Evolutionary conservation across 53 echinoderm and acorn worm genomes (phyloP), one percentile per base, ranked within the genome.

Genomic region (Hippasteria phrygiana): DNA sequence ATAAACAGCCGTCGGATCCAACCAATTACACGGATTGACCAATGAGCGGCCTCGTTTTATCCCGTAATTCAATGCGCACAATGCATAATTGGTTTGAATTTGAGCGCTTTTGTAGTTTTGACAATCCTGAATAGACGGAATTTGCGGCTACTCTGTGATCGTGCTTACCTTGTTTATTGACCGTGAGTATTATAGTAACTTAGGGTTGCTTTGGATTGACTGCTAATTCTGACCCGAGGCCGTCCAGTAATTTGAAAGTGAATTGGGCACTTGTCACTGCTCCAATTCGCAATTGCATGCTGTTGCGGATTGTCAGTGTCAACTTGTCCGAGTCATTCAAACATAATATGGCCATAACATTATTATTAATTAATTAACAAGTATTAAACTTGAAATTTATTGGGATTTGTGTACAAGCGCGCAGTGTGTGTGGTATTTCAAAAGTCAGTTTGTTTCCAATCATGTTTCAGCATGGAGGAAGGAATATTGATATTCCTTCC

Each of bases 1-100:
- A 43, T 39, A 45, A 85, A 85, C 85, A 85, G 85, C 40, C 85
- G 85, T 85, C 85, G 85, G 85, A 35, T 85, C 26, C 37, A 5
- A 50, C 26, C 13, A 40, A 45, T 43, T 39, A 40, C 29, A 42
- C 4, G 4, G 45, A 85, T 71, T 69, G 85, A 70, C 85, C 85
- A 85, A 85, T 85, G 54, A 85, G 43, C 69, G 51, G 17, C 36
- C 48, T 51, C 43, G 53, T 48, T 85, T 50, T 18, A 18, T 79
- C 35, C 62, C 53, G 54, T 53, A 24, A 35, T 11, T 81, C 12
- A 56, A 12, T 83, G 50, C 71, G 51, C 13, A 31, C 64, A 64
- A 75, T 75, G 50, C 50, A 16, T 40, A 50, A 71, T 46, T 71
- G 71, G 67, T 85, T 85, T 85, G 85, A 85, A 85, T 85, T 70